phyloP scores from a whole-genome alignment of 2,113 vertebrate genomes.

The Scartelaos histophorus region DNA sequence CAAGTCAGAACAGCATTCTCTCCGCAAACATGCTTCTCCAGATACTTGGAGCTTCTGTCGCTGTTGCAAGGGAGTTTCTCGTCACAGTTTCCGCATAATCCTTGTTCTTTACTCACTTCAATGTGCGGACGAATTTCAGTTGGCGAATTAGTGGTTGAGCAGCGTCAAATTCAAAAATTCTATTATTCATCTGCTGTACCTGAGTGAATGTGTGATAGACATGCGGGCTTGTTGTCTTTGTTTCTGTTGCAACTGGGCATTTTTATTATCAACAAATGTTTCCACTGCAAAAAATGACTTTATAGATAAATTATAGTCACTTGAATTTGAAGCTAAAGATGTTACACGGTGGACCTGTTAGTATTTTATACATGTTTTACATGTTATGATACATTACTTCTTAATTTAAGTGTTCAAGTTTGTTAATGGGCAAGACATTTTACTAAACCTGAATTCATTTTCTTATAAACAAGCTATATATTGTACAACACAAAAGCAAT shows the following conservation, averaged over 20 bases:
- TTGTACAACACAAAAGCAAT: no score
- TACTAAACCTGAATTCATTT: no score
- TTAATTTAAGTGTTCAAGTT: no score
- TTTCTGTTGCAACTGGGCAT: background rate
- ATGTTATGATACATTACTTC: background rate
- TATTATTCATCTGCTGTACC: background rate
- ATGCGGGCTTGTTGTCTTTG: no score
- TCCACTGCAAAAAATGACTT: background rate
- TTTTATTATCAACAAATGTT: background rate
- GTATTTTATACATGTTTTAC: background rate
- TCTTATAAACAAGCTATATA: no score
- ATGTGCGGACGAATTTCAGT: background rate
- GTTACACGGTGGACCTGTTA: no score
- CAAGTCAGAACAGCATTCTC: slow-evolving; percentile 9
- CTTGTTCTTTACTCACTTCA: background rate
- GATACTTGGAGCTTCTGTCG: background rate
- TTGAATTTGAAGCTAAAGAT: background rate
- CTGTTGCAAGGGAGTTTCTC: background rate
- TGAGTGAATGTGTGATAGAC: background rate
- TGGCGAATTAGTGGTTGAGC: background rate
- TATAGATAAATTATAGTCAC: background rate
- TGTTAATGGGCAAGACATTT: no score
- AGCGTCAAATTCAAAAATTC: background rate
- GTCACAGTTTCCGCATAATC: background rate
- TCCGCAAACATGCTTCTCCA: background rate